Evolutionary conservation across 2,797 vertebrate species (phyloP), one percentile per base, ranked within the genome.

Genomic region (Eutrigla gurnardus): DNA sequence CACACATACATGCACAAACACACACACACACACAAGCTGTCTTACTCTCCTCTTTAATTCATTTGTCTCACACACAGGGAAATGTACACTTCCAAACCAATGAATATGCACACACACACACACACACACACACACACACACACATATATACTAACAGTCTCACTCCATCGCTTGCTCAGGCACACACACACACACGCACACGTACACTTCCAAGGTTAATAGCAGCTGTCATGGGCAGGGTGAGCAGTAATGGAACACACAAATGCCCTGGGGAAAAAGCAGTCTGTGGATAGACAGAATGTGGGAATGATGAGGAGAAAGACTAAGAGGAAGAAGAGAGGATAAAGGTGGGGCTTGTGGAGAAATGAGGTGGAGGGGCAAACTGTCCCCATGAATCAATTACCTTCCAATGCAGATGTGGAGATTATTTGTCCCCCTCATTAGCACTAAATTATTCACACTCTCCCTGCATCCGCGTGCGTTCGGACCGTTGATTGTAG

Each of bases 401-500:
- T 91, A 90, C 84, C 74, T 74, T 32, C 69, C 58, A 79, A 91
- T 83, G 85, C 88, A 90, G 91, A 93, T 93, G 80, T 89, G 75
- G 72, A 82, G 89, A 91, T 93, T 93, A 94, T 95, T 94, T 93
- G 94, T 94, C 87, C 89, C 88, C 82, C 89, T 25, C 90, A 93
- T 94, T 93, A 92, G 83, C 60, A 69, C 89, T 93, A 86, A 94
- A 95, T 94, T 93, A 94, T 94, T 94, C 86, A 94, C 82, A 69
- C 50, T 76, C 75, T 74, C 36, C 18, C 55, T 60, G 32, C 47
- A 18, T 85, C 70, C 18, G 2, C 70, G 67, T 50, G 39, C 75
- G 72, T 75, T 74, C 36, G 55, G 61, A 77, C 73, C 6, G 5
- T 5, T 77, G 64, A 80, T 82, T 82, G 66, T 49, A 40, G 67